Base-by-base conservation (phyloP, 2,888 invertebrate genomes). In the Diabrotica balteata region DNA sequence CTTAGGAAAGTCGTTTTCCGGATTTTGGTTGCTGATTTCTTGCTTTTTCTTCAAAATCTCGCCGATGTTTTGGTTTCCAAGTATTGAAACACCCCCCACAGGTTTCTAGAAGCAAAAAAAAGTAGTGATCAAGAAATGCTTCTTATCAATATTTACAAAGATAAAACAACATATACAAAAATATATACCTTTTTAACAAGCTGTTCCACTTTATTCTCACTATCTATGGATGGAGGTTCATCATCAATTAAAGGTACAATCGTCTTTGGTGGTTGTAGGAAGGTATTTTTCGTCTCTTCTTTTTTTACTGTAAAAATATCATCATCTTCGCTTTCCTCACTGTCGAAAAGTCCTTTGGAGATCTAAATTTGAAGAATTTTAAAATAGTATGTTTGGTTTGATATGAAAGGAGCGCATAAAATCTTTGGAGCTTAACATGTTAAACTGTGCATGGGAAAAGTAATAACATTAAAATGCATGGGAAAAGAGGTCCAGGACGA, bases 41-140 rank as follows among this genome's bases (percentile, higher is more conserved):
- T 46, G 66, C 61, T 47, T 66, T 32, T 61, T 72, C 66, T 75
- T 74, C 55, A 78, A 63, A 46, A 74, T 52, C 32, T 76, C 75
- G 49, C 58, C 71, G 7, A 75, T 61, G 52, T 71, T 67, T 57
- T 73, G 64, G 8, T 70, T 69, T 7, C 71, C 89, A 73, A 90
- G 87, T 51, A 90, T 79, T 8, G 89, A 87, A 58, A 89, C 86
- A 1, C 87, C 90, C 2, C 89, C 89, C 6, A 86, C 77, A 7
- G 89, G 88, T 85, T 88, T 89, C 90, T 91, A 42, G 8, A 63
- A 57, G 1, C 32, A 7, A 53, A 22, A 61, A 44, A 61, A 11
- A 11, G 6, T 32, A 32, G 32, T 32, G 32, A 32, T 32, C 32
- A 4, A 32, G 3, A 2, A 32, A 32, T 0, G 5, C 32, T 32